phyloP scores from a whole-genome alignment of 2,113 vertebrate genomes.

The Hiodon alosoides region DNA sequence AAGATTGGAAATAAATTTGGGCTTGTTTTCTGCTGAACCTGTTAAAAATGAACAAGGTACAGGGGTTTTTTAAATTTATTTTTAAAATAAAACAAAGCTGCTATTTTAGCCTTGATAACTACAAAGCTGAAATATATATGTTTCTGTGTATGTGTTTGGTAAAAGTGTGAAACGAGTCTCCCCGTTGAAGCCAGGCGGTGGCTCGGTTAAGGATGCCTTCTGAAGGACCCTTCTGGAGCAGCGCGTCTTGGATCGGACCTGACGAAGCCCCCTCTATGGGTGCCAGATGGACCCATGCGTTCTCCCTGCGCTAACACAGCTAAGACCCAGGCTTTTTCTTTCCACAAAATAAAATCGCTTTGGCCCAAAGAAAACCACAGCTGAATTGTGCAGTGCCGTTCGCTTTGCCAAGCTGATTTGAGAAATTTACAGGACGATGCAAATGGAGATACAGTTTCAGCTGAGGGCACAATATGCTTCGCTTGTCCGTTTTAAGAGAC shows the following conservation, averaged over 20 bases:
- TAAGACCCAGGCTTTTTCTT: constrained; percentile 19
- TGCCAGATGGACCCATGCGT: constrained; percentile 19
- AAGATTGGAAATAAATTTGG: too few relatives aligned
- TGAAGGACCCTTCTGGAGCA: constrained; percentile 13
- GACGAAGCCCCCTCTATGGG: constrained; percentile 14
- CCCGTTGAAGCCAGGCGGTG: too few relatives aligned
- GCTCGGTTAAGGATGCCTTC: background rate
- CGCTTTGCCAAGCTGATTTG: constrained; percentile 30
- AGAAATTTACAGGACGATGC: constrained; percentile 23
- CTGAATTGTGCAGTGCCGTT: constrained; percentile 21
- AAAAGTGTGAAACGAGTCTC: too few relatives aligned
- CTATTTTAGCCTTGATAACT: too few relatives aligned
- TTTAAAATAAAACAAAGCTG: too few relatives aligned
- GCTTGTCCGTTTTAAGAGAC: constrained; percentile 21
- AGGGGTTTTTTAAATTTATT: too few relatives aligned
- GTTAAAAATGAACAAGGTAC: too few relatives aligned
- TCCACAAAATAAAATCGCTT: constrained; percentile 27
- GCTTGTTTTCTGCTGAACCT: too few relatives aligned
- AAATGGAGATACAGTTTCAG: constrained; percentile 25
- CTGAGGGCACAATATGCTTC: constrained; percentile 21
- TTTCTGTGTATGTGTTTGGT: too few relatives aligned
- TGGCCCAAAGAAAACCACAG: constrained; percentile 24
- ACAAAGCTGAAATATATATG: too few relatives aligned
- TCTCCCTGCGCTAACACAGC: constrained; percentile 14
- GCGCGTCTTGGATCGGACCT: constrained; percentile 19